Evolutionary conservation across 2,113 vertebrate species (phyloP), one percentile per base, ranked within the genome.

Genomic region (Colinus virginianus): DNA sequence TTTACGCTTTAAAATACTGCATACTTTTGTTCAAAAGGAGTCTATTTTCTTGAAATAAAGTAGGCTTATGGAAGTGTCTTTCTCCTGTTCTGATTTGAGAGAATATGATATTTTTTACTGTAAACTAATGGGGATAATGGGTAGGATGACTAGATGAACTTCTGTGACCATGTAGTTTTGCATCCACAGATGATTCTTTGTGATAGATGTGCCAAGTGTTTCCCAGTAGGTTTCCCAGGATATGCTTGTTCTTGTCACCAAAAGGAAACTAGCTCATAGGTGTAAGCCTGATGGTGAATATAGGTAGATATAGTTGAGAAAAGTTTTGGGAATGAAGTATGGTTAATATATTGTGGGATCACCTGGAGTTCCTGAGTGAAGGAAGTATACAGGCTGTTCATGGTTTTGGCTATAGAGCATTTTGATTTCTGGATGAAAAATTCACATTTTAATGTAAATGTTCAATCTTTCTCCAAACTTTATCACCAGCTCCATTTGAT

Each of bases 1-100:
- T 67, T 91, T 55, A 53, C 45, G n/a, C 45, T 94, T 90, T 66
- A 78, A 91, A 80, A 48, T 72, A 38, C 53, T 62, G 53, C 78
- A 66, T 13, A 15, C 13, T 2, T 2, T 82, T 30, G 49, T 61
- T 90, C 17, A 43, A 51, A 68, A 77, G 21, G n/a, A 70, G 28
- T 38, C 0, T 2, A 1, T 61, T 90, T 88, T 67, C 40, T 8
- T 11, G 12, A 90, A 77, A 36, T 45, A 78, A 91, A 56, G 14
- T n/a, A 9, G 45, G 26, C 20, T 55, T 68, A 45, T 18, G 45
- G 36, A 89, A 79, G 20, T 58, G 20, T 34, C 16, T 43, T 70
- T 14, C 4, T 48, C 26, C 7, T 61, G 30, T 62, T 82, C 43
- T 25, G 8, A 14, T 26, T 78, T 38, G 30, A 59, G 30, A 70